phyloP scores from a whole-genome alignment of 2,797 vertebrate species.

The Trichosurus vulpecula region DNA sequence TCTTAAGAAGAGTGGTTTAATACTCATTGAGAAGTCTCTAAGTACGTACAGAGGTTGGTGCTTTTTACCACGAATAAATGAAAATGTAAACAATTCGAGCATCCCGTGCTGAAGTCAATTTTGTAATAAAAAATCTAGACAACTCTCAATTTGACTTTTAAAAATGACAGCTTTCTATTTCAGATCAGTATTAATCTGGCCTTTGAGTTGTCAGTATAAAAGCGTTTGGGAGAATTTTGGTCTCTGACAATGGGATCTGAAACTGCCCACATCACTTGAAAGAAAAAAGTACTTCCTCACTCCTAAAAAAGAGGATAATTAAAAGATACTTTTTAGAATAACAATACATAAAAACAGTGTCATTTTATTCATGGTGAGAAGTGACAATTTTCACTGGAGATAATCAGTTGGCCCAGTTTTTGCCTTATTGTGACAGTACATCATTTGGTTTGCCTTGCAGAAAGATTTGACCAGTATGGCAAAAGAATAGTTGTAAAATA shows the following conservation, averaged over 20 bases:
- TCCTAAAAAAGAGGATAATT: neutral
- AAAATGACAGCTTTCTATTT: neutral
- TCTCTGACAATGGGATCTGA: slow-evolving; percentile 51
- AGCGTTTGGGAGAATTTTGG: slow-evolving; percentile 8
- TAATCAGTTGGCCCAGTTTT: neutral
- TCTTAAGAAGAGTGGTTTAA: neutral
- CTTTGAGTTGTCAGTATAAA: slow-evolving; percentile 55
- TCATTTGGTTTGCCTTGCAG: slow-evolving; percentile 47
- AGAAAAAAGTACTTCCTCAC: neutral
- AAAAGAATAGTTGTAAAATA: neutral
- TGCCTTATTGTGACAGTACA: slow-evolving; percentile 60
- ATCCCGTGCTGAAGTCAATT: slow-evolving; percentile 42
- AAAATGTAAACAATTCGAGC: slow-evolving; percentile 28
- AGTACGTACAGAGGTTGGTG: slow-evolving; percentile 7
- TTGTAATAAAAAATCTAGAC: neutral
- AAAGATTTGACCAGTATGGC: neutral
- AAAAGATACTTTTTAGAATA: neutral
- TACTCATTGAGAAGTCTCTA: slow-evolving; percentile 10
- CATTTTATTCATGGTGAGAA: slow-evolving; percentile 28
- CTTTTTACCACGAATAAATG: slow-evolving; percentile 51
- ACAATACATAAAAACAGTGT: slow-evolving; percentile 25
- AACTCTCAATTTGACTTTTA: slow-evolving; percentile 17
- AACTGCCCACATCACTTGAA: slow-evolving; percentile 13
- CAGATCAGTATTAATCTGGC: slow-evolving; percentile 57
- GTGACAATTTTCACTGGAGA: slow-evolving; percentile 27